Evolutionary conservation across 1,140 invertebrate species (phyloP), one percentile per base, ranked within the genome.

Genomic region (Babylonia areolata): DNA sequence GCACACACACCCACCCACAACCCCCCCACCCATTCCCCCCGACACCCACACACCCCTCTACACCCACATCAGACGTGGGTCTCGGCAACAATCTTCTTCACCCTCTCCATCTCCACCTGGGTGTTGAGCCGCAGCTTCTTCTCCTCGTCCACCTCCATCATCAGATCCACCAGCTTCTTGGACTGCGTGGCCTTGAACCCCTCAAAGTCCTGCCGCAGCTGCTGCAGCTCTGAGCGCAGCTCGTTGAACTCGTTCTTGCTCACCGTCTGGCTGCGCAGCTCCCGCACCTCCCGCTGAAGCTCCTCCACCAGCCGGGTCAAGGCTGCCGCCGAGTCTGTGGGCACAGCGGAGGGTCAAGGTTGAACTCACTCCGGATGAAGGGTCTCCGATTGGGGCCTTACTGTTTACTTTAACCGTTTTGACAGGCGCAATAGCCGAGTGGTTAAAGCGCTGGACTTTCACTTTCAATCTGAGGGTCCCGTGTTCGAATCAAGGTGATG

Each of bases 71-170:
- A 93, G 46, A 93, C 91, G 89, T 92, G 87, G 20, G 92, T 91
- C 86, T 93, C 92, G 17, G 90, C 89, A 31, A 93, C 86, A 73
- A 94, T 86, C 89, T 94, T 94, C 58, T 92, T 93, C 58, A 94
- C 92, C 58, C 94, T 75, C 69, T 94, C 93, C n/a, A 94, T 92
- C 88, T 94, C 94, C 15, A 94, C 94, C 88, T 94, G 93, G 31
- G 93, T 93, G 80, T 90, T 91, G 2, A 94, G 89, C 37, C 94
- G 88, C 17, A 93, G 91, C 80, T 94, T 94, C 90, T 94, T 94
- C 86, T 94, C 94, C 51, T 94, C 94, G 81, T 94, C 94, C 15
- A 94, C 90, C 85, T 94, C 94, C 51, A 87, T 87, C 87, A 94
- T 92, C 12, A 94, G 86, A 54, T 94, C 93, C 81, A 87, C 80